Evolutionary conservation across 2,888 invertebrate species (phyloP).

Genomic region (Didymodactylos carnosus): DNA sequence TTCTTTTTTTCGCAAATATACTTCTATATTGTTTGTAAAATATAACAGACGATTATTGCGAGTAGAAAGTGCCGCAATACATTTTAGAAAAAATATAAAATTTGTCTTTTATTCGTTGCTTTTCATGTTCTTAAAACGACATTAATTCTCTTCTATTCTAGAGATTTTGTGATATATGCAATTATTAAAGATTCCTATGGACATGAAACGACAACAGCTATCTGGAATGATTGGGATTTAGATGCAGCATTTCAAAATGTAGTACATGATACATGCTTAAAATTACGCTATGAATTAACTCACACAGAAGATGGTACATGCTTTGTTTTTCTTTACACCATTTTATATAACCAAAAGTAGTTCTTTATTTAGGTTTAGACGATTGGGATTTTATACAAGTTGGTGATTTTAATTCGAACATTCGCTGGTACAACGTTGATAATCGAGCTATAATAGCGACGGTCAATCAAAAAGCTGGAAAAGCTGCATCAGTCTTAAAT

Average conservation of each 20-base stretch:
- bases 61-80: too few relatives aligned
- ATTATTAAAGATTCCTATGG: background rate
- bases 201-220: background rate
- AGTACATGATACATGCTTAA: background rate
- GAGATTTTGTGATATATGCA: background rate
- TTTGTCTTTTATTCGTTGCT: too few relatives aligned
- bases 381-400: background rate
- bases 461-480: background rate
- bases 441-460: background rate
- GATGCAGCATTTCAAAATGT: constrained; percentile 72
- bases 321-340: background rate
- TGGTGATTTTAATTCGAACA: background rate
- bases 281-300: background rate
- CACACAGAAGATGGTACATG: background rate
- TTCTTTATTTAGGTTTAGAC: background rate
- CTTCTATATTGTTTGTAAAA: too few relatives aligned
- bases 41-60: too few relatives aligned
- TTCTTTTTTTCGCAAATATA: too few relatives aligned
- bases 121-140: too few relatives aligned
- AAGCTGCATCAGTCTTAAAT: background rate
- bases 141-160: background rate
- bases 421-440: background rate
- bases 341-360: background rate
- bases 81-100: too few relatives aligned
- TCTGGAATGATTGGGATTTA: constrained; percentile 63